Percentiles rank a stretch among this genome's conserved stretches.
Evolutionary conservation across 2,797 vertebrate genomes (phyloP).

Genomic region (Crotalus adamanteus): DNA sequence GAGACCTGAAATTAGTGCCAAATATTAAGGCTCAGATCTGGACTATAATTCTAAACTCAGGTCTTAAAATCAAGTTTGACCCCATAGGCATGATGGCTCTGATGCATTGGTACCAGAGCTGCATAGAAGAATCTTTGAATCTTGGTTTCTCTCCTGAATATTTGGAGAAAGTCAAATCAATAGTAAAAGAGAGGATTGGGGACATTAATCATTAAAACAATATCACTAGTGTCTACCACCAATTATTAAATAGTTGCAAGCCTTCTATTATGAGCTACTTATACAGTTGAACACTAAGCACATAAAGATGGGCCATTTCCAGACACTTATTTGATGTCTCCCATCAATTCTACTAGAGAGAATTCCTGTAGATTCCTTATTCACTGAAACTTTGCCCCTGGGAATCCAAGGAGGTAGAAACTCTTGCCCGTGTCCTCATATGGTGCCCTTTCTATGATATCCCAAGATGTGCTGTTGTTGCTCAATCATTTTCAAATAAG

Average conservation of each 20-base stretch:
- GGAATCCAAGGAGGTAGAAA: not conserved
- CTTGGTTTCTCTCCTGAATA: not conserved
- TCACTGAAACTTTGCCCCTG: not conserved
- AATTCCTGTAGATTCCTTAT: not conserved
- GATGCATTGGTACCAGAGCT: not conserved
- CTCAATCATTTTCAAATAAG: not conserved
- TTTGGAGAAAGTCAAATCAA: not conserved
- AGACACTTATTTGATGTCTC: not conserved
- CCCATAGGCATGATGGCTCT: not conserved
- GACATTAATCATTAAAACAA: not conserved
- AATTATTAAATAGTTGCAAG: not conserved
- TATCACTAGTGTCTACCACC: not conserved
- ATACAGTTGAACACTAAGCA: not conserved
- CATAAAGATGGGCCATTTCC: not conserved
- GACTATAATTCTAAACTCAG: not conserved
- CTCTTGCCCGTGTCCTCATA: not conserved
- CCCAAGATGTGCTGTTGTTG: not conserved
- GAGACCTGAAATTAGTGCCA: not conserved
- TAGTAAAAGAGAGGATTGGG: not conserved
- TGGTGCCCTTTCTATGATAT: not conserved
- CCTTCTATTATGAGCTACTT: not conserved
- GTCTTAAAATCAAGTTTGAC: not conserved
- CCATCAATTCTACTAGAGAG: not conserved
- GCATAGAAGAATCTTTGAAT: not conserved
- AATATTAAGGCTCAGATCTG: not conserved